Conservation (phyloP, 2,888 invertebrate species). For the Dugesia japonica region DNA sequence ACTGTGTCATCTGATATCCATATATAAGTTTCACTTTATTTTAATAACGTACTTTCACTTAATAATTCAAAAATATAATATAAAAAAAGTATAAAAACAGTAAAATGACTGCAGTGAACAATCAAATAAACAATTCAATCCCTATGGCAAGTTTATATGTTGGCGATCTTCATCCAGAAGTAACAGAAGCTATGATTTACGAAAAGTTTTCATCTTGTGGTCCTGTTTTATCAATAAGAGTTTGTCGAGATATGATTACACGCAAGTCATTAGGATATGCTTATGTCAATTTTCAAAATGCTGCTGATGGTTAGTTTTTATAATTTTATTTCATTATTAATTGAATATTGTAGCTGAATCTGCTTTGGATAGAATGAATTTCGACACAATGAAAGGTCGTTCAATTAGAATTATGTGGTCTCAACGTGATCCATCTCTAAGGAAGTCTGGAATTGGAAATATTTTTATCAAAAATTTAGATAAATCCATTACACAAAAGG, state of each 20-base stretch:
- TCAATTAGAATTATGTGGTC: constrained; percentile 99
- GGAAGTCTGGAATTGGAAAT: constrained; percentile 95
- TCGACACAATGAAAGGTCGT: constrained; percentile 84
- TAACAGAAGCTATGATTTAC: constrained; percentile 93
- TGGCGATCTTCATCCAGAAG: constrained; percentile 91
- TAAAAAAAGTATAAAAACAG: constrained; percentile 2
- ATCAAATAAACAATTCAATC: background rate
- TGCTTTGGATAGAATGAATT: constrained; percentile 97
- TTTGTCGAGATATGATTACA: constrained; percentile 92
- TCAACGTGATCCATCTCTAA: constrained; percentile 87
- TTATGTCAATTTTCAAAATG: constrained; percentile 98
- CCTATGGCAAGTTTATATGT: constrained; percentile 91
- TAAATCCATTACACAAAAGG: constrained; percentile 93
- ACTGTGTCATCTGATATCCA: background rate
- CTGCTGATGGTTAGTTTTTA: constrained; percentile 73
- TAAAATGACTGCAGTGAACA: constrained; percentile 9
- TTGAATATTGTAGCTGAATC: constrained; percentile 65
- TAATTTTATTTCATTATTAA: background rate
- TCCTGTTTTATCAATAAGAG: constrained; percentile 90
- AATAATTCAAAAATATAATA: background rate
- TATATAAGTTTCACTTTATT: constrained; percentile 20
- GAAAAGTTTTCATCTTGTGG: constrained; percentile 98
- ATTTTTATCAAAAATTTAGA: constrained; percentile 96
- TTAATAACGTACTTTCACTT: constrained; percentile 15
- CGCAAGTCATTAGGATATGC: constrained; percentile 95